Evolutionary conservation across 1,140 invertebrate genomes (phyloP), one percentile per base, ranked within the genome.

Genomic region (Coptotermes formosanus): DNA sequence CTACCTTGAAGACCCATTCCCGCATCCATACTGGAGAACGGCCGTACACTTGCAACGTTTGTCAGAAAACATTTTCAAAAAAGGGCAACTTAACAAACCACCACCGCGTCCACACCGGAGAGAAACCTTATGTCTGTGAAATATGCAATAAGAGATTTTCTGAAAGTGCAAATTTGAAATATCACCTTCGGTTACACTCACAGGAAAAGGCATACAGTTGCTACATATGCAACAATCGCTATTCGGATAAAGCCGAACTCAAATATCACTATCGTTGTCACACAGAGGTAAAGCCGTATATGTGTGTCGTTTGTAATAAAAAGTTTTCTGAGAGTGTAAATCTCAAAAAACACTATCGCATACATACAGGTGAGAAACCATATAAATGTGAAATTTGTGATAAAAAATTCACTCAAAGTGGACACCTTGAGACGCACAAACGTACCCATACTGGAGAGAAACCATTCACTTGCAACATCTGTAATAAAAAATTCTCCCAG

Each of bases 331-430:
- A 38, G 32, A 30, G 32, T 12, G 83, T n/a, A 8, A 64, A 64
- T 21, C 52, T 86, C 8, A 48, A 83, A 30, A 86, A 45, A n/a
- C 86, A 86, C 48, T 25, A 59, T 30, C 38, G 86, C 4, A 59
- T 75, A 3, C 86, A 86, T 38, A 83, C 86, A 9, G 86, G 86
- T 9, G 86, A 86, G 52, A 59, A 75, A n/a, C 86, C 86, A 14
- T 86, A 86, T 52, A 32, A 19, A 32, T 86, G 86, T 81, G 86
- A 84, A 21, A 9, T 44, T 43, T 86, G 86, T 59, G 43, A 55
- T 43, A 94, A 95, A 87, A 91, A 93, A 12, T 96, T 96, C 88
- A 94, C 94, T n/a, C 93, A 89, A 91, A 93, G 90, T 92, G 91
- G 93, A 91, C 87, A 91, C 91, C 83, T 92, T 9, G 88, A 89